A percentile compares a stretch with the other conserved stretches of the same genome.
These are phyloP conservation scores for Neolamprologus multifasciatus DNA, from an alignment of 2,797 vertebrate species.

Conservation along the genomic window DNA sequence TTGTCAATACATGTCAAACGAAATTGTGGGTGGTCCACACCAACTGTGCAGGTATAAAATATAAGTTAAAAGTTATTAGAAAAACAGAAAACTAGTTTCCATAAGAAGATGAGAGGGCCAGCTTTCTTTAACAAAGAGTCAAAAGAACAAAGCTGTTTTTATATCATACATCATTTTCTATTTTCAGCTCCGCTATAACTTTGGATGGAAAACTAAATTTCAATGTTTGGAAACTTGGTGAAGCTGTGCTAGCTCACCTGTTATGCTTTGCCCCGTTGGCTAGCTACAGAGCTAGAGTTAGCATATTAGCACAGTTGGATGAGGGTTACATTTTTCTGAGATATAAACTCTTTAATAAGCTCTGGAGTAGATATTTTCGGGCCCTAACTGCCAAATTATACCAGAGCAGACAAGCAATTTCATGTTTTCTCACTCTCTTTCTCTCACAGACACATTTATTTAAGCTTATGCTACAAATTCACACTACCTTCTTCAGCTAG, in stretches of 20 bases:
- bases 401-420: neutral
- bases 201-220: neutral
- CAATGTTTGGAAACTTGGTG: neutral
- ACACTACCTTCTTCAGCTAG: neutral
- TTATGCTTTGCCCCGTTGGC: neutral
- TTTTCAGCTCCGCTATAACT: neutral
- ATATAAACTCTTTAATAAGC: neutral
- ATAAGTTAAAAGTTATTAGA: neutral
- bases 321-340: neutral
- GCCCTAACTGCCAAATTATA: neutral
- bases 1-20: neutral
- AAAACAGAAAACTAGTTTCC: neutral
- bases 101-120: slow-evolving; percentile 66
- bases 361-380: neutral
- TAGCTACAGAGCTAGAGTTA: neutral
- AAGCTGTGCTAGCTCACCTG: neutral
- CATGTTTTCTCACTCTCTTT: neutral
- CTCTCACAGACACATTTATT: neutral
- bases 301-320: neutral
- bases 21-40: neutral
- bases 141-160: slow-evolving; percentile 61
- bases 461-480: neutral
- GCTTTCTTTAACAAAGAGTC: slow-evolving; percentile 67
- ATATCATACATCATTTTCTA: neutral
- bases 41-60: neutral